phyloP scores from a whole-genome alignment of 2,888 invertebrate genomes.

The Agrilus biguttatus region DNA sequence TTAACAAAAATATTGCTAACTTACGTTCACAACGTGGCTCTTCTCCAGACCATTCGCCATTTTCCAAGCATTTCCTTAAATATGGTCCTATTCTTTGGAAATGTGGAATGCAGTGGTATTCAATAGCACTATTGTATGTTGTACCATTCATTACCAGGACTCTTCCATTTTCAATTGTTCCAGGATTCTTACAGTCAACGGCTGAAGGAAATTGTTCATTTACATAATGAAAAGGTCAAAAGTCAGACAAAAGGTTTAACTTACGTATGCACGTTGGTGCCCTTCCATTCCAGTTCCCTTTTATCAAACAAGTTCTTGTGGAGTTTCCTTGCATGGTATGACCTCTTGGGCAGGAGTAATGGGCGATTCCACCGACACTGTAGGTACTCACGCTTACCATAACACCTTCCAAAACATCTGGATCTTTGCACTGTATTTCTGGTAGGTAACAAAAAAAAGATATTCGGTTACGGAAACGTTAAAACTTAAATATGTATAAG shows the following conservation, averaged over 20 bases:
- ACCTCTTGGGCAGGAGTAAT: slow-evolving; percentile 73
- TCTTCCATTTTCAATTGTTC: slow-evolving; percentile 68
- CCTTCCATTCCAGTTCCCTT: slow-evolving; percentile 70
- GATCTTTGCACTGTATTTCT: slow-evolving; percentile 69
- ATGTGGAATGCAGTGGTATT: slow-evolving; percentile 80
- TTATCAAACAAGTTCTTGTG: slow-evolving; percentile 58
- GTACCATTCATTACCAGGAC: slow-evolving; percentile 76
- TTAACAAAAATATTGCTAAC: slow-evolving; percentile 6
- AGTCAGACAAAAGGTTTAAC: slow-evolving; percentile 18
- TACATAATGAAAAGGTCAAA: neutral
- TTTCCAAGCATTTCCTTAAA: slow-evolving; percentile 69
- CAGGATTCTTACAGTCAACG: slow-evolving; percentile 71
- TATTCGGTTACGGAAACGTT: neutral
- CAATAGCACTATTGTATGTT: slow-evolving; percentile 73
- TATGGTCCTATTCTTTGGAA: slow-evolving; percentile 71
- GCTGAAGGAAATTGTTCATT: slow-evolving; percentile 37
- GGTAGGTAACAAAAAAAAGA: slow-evolving; percentile 11
- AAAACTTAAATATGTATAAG: neutral
- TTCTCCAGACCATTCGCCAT: slow-evolving; percentile 76
- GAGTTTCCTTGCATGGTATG: slow-evolving; percentile 66
- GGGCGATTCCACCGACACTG: slow-evolving; percentile 65
- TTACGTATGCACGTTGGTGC: slow-evolving; percentile 70
- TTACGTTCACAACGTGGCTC: slow-evolving; percentile 69
- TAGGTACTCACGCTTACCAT: slow-evolving; percentile 45
- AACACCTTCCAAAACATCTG: slow-evolving; percentile 44